A percentile compares a stretch with the other conserved stretches of the same genome.
Evolutionary conservation across 2,113 vertebrate genomes (phyloP).

Genomic region (Uria lomvia): DNA sequence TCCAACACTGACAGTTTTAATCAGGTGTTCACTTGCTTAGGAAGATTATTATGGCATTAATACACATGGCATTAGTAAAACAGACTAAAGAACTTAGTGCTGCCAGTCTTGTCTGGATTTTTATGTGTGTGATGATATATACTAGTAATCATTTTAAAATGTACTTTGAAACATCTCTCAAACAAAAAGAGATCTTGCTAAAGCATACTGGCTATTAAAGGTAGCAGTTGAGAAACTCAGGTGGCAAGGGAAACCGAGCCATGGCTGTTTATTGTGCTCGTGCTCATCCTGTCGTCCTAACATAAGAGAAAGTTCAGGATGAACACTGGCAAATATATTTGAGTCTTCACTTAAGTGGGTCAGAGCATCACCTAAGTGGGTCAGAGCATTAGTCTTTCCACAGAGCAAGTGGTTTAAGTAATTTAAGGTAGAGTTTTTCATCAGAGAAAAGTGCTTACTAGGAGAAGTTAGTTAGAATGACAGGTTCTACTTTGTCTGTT

Average conservation of each 20-base stretch:
- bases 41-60: conserved; percentile 11
- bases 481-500: neutral
- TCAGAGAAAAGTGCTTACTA: neutral
- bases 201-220: neutral
- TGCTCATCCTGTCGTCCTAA: neutral
- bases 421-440: neutral
- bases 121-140: neutral
- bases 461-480: neutral
- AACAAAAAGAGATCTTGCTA: neutral
- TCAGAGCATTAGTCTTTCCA: neutral
- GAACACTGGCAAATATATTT: neutral
- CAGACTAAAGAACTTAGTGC: conserved; percentile 3
- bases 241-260: neutral
- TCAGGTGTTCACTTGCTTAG: neutral
- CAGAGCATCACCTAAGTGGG: neutral
- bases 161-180: neutral
- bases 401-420: neutral
- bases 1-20: neutral
- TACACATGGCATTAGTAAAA: neutral
- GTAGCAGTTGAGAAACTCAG: neutral
- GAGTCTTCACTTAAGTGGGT: neutral
- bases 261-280: neutral
- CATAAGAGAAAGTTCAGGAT: neutral
- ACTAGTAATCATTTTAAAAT: neutral
- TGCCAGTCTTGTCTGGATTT: neutral